Percentiles rank a stretch among this genome's conserved stretches.
phyloP scores from a whole-genome alignment of 2,888 invertebrate genomes.

The Ochlodes sylvanus region DNA sequence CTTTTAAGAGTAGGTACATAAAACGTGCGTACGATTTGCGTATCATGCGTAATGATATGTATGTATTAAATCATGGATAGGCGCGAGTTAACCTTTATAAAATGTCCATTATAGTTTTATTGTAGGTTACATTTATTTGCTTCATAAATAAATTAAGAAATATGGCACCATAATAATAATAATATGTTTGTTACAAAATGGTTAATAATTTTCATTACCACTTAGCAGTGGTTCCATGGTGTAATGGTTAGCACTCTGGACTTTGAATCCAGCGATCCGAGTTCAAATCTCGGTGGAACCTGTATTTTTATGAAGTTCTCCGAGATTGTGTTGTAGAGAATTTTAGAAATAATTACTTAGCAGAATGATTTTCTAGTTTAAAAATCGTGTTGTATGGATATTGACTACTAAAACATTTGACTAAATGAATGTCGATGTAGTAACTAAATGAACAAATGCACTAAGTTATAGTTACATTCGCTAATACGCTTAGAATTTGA shows the following conservation, averaged over 20 bases:
- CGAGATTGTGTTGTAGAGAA: not conserved
- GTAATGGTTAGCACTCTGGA: constrained; percentile 94
- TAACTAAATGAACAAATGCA: not conserved
- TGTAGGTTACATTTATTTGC: no score
- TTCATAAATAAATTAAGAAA: no score
- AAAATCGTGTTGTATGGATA: not conserved
- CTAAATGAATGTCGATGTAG: not conserved
- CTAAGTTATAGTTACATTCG: not conserved
- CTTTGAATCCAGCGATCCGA: constrained; percentile 94
- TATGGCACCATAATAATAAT: no score
- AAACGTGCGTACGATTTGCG: no score
- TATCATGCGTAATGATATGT: no score
- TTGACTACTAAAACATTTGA: no score
- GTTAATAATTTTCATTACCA: not conserved
- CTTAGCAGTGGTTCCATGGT: constrained; percentile 87
- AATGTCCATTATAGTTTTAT: no score
- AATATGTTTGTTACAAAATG: no score
- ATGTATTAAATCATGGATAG: no score
- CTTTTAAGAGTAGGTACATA: not conserved
- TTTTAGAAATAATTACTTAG: not conserved
- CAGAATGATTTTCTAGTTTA: not conserved
- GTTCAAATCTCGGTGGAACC: constrained; percentile 94
- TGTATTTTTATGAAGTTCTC: constrained; percentile 47
- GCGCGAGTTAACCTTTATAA: no score
- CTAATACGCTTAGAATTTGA: not conserved